These are phyloP conservation scores for Eptesicus fuscus DNA, from an alignment of 2,113 vertebrate species.

Conservation along the genomic window DNA sequence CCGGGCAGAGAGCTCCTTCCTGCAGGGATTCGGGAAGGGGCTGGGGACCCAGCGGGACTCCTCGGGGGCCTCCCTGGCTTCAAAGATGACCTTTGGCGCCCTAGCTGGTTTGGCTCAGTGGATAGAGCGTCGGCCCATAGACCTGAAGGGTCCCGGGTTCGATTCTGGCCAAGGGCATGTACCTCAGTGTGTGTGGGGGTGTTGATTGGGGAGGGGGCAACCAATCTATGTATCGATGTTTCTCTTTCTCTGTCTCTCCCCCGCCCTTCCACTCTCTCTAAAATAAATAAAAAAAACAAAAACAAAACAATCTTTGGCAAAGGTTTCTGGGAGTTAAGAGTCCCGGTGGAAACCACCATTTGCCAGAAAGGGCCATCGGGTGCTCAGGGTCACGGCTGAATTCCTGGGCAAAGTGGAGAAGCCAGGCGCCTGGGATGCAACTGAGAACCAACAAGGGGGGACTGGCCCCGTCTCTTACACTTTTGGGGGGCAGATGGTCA, in stretches of 20 bases:
- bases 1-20: constrained; percentile 12
- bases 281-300: no score
- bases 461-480: background rate
- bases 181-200: no score
- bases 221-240: no score
- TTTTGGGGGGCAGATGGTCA: background rate
- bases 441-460: background rate
- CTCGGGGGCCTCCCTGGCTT: background rate
- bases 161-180: no score
- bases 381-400: background rate
- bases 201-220: no score
- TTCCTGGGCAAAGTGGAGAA: background rate
- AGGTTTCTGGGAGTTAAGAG: background rate
- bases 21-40: background rate
- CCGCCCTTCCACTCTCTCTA: no score
- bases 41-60: background rate
- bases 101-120: no score
- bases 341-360: background rate
- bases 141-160: no score
- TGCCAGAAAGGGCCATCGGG: background rate
- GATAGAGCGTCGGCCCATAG: no score
- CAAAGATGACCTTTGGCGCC: background rate
- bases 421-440: background rate
- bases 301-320: background rate
- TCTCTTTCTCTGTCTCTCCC: no score